Conservation (phyloP, 2,113 vertebrate genomes). For the Pelecanoides urinatrix region DNA sequence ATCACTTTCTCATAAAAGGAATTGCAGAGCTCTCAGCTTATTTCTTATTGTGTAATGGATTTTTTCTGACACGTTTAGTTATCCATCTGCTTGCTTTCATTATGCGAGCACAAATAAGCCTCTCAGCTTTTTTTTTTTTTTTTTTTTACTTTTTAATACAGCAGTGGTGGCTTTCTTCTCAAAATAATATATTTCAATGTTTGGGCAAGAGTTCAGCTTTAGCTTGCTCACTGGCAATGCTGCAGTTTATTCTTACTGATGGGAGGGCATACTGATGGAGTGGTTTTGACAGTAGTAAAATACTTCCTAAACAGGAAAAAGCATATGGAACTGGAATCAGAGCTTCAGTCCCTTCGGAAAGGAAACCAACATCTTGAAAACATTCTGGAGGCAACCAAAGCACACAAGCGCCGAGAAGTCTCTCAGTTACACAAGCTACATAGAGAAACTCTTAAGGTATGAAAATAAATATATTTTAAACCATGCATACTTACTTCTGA, state of each 20-base stretch:
- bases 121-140: background rate
- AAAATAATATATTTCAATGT: background rate
- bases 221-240: background rate
- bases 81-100: slow-evolving; percentile 26
- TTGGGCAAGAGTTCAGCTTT: background rate
- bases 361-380: slow-evolving; percentile 92
- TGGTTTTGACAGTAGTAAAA: background rate
- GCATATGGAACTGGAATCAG: slow-evolving; percentile 86
- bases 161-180: background rate
- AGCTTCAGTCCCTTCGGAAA: slow-evolving; percentile 89
- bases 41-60: slow-evolving; percentile 7
- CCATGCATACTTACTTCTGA: background rate
- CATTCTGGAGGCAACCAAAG: slow-evolving; percentile 91
- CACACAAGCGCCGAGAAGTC: slow-evolving; percentile 85
- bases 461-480: background rate
- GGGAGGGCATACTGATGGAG: background rate
- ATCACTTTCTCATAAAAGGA: background rate
- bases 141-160: background rate
- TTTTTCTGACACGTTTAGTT: slow-evolving; percentile 35
- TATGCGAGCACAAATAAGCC: slow-evolving; percentile 38
- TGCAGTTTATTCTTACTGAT: background rate
- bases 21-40: background rate
- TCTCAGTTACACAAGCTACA: slow-evolving; percentile 91
- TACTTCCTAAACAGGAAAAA: slow-evolving; percentile 80
- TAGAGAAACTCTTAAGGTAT: slow-evolving; percentile 82